Evolutionary conservation across 1,140 invertebrate species (phyloP), one percentile per base, ranked within the genome.

Genomic region (Ctenoplectra terminalis): DNA sequence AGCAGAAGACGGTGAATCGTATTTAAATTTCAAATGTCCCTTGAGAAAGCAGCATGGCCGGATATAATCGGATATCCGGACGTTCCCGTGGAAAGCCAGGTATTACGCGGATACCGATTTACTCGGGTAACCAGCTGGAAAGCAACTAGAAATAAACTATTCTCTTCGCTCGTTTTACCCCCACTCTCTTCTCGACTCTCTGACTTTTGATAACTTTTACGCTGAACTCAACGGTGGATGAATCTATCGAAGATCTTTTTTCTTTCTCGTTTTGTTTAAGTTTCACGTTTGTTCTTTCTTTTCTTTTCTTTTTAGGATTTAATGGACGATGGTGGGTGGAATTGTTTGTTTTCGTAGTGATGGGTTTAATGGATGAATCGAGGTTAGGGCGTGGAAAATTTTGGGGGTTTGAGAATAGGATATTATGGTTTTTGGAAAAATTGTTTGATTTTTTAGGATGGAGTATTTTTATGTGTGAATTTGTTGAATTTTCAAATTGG

Each of bases 1-100:
- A 31, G 46, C 20, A 29, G 52, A 56, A 72, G 70, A 85, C 31
- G 83, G 78, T 79, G 67, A 80, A 77, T 90, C 90, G 88, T 87
- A 92, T 92, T 93, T 91, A 91, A 93, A 92, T 91, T 93, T 93
- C 84, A 91, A 89, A 90, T 92, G 86, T 80, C 82, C 64, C 79
- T 66, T 74, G 66, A 75, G 72, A 84, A 89, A 85, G 87, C 79
- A 87, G 82, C 85, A 50, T 82, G 86, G 87, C 80, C 88, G 89
- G 90, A 90, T 92, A 91, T 91, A 87, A 87, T 85, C 84, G 84
- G 86, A 90, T 88, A 90, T 89, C 81, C 87, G 81, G 84, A 88
- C 90, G 87, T 90, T 90, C 86, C 82, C 81, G 76, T 43, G 72
- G 52, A 81, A 87, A 90, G 87, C 81, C 77, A 34, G 85, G 74